Conservation (phyloP, 2,888 invertebrate genomes). For the Ophioninae sp. region DNA sequence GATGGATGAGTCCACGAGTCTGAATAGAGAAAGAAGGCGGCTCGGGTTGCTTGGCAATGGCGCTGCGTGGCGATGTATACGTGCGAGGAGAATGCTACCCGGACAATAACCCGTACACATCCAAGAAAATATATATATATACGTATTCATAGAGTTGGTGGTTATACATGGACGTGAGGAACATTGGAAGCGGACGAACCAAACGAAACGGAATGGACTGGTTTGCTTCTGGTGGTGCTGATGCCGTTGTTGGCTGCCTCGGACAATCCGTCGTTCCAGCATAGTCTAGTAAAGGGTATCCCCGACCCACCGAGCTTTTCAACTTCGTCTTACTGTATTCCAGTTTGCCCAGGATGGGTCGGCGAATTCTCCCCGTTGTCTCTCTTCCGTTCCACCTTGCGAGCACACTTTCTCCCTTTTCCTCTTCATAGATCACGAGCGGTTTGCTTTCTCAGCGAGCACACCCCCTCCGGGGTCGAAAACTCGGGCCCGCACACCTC, state of each 20-base stretch:
- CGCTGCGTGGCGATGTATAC: conserved; percentile 45
- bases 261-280: conserved; percentile 60
- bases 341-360: conserved; percentile 48
- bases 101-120: conserved; percentile 21
- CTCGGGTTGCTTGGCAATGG: conserved; percentile 57
- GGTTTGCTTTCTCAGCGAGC: conserved; percentile 48
- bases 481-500: conserved; percentile 46
- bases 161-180: conserved; percentile 23
- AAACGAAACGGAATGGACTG: conserved; percentile 59
- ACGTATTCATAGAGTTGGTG: conserved; percentile 4
- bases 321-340: conserved; percentile 62
- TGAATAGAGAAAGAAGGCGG: conserved; percentile 49
- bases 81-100: conserved; percentile 21
- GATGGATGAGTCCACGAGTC: conserved; percentile 60
- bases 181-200: conserved; percentile 52
- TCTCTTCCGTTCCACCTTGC: conserved; percentile 14
- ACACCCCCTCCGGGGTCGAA: conserved; percentile 45
- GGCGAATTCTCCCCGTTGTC: conserved; percentile 34
- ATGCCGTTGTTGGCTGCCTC: conserved; percentile 57
- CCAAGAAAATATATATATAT: background rate
- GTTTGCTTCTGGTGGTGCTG: conserved; percentile 53
- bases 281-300: conserved; percentile 43
- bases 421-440: conserved; percentile 56
- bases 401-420: conserved; percentile 44
- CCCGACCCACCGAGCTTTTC: conserved; percentile 50